Base-by-base conservation (phyloP, 1,140 invertebrate genomes). In the Bombus impatiens region DNA sequence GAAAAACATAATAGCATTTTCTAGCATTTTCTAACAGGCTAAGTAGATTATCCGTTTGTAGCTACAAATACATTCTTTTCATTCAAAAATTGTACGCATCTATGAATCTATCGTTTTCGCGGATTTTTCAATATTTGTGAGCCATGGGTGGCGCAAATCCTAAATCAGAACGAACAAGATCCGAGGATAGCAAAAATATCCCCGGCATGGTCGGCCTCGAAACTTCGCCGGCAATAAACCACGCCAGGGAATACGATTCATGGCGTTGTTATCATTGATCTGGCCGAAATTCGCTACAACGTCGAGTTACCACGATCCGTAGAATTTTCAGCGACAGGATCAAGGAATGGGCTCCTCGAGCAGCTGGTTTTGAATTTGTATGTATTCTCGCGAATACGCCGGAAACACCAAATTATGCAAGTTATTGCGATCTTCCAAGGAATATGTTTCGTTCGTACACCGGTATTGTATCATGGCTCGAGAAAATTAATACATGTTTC, bases 241-340 rank as follows among this genome's bases (percentile, higher is more conserved):
- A 84, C 42, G 82, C 22, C n/a, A 25, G 35, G 1, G 35, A 35
- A 12, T 25, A 40, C 62, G 75, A 84, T 70, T 84, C 47, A 59
- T 70, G 82, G 57, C 57, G 37, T 68, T 84, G 75, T 71, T 84
- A 78, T 84, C 75, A 78, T 70, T 44, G 75, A 84, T 84, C 65
- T 57, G n/a, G 65, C 75, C 44, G 75, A 84, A 78, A 78, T 78
- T 47, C 59, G 47, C 35, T 74, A 40, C 47, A 59, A 77, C 62
- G 74, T 40, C 18, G 82, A 67, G 72, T 76, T 67, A 67, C 9
- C 9, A 35, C 10, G 74, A 37, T 44, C 40, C 40, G 25, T 40
- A 59, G 3, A 84, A 84, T 74, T 84, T 84, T 13, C 22, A 18
- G 44, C 53, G 74, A 83, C 82, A 67, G 82, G 35, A 77, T 83